Evolutionary conservation across 2,797 vertebrate genomes (phyloP), one percentile per base, ranked within the genome.

Genomic region (Strix occidentalis): DNA sequence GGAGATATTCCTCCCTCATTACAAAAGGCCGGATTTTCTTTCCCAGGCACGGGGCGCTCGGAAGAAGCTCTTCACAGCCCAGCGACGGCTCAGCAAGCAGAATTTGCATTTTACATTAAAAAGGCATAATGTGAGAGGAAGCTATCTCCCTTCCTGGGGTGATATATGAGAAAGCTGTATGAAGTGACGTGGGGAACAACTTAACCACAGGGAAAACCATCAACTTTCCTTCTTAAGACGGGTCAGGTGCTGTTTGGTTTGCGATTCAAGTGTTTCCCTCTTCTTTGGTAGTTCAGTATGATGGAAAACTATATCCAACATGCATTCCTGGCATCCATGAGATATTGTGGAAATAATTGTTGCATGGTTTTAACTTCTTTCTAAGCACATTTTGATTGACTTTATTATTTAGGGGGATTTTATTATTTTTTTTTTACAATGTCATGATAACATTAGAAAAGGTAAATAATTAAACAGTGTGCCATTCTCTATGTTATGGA

Each of bases 281-380:
- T 53, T 81, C 48, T 28, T n/a, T 4, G 48, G 5, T 7, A 14
- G 76, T 16, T 31, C 2, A 0, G 0, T 3, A 2, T n/a, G 56
- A 1, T 11, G 25, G 56, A 41, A 50, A 69, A 14, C 33, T 5
- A 10, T 1, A 17, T 15, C 35, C 78, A 18, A 0, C 0, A 5
- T 1, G 0, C 13, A 2, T 2, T 70, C 56, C 33, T 41, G 46
- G 2, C 26, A 23, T 3, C 53, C 3, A 0, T 8, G 53, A 23
- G 43, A 6, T 8, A 31, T 2, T 18, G 16, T 53, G 77, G 72
- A n/a, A 25, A 26, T 16, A 2, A 3, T 16, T 5, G 1, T 37
- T 45, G 29, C 1, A 0, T 21, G 12, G 2, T 10, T 60, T 50
- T 18, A n/a, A 7, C 45, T 46, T 51, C 70, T 31, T 51, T 63